A percentile compares a stretch with the other conserved stretches of the same genome.
Conservation (phyloP, 1,140 invertebrate genomes). For the Drosophila pseudoananassae region DNA sequence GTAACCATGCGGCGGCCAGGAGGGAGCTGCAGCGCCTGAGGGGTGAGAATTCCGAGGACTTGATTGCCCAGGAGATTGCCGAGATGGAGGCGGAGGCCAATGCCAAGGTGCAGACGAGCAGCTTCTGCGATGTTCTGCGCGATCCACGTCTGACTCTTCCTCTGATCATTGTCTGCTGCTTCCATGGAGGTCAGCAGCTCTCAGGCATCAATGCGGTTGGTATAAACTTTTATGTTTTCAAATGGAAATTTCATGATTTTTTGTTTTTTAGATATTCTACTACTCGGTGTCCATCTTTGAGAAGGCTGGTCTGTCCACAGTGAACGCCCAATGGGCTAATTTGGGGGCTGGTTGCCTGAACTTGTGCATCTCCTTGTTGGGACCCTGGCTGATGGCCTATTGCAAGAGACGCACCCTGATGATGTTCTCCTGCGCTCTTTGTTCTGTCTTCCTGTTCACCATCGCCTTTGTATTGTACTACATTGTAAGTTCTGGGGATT, state of each 20-base stretch:
- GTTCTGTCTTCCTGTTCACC: conserved; percentile 85
- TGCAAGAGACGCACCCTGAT: conserved; percentile 86
- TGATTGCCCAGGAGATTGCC: conserved; percentile 85
- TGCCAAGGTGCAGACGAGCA: conserved; percentile 84
- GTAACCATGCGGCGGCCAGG: conserved; percentile 86
- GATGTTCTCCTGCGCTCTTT: conserved; percentile 85
- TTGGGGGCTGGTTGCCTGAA: conserved; percentile 89
- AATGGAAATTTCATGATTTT: not conserved
- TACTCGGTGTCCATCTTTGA: conserved; percentile 90
- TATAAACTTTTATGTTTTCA: conserved; percentile 24
- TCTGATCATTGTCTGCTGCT: conserved; percentile 88
- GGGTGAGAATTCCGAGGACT: conserved; percentile 68
- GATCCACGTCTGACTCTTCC: conserved; percentile 87
- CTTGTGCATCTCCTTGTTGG: conserved; percentile 87
- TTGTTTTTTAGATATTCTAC: conserved; percentile 88
- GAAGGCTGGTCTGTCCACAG: conserved; percentile 86
- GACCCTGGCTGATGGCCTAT: conserved; percentile 86
- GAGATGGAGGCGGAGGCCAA: conserved; percentile 77
- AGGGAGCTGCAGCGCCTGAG: conserved; percentile 80
- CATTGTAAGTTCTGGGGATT: conserved; percentile 85
- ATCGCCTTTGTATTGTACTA: conserved; percentile 86
- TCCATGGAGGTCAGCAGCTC: conserved; percentile 93
- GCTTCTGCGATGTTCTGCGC: conserved; percentile 85
- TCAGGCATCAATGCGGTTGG: conserved; percentile 94
- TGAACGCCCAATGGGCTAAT: conserved; percentile 87